Percentiles rank a stretch among this genome's conserved stretches.
phyloP scores from a whole-genome alignment of 1,140 invertebrate species.

The Wasmannia auropunctata region DNA sequence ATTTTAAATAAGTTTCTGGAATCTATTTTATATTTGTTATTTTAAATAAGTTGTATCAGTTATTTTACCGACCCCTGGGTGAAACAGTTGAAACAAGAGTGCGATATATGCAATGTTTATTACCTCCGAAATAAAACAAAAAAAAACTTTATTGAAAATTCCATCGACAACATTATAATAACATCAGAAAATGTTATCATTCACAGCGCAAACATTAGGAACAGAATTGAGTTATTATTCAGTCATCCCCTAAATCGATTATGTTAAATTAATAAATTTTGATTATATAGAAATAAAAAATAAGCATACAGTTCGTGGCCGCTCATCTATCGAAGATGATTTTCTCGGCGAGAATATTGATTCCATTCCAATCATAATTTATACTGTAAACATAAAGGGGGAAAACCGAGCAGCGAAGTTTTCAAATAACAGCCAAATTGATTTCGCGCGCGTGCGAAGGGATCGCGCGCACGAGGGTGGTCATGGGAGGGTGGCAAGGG shows the following conservation, averaged over 20 bases:
- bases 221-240: neutral
- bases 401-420: conserved; percentile 25
- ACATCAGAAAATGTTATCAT: neutral
- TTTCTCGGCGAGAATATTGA: neutral
- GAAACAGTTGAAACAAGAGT: too few species aligned
- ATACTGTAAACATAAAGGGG: conserved; percentile 31
- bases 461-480: conserved; percentile 38
- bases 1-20: too few species aligned
- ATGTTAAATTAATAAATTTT: neutral
- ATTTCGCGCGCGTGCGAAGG: conserved; percentile 49
- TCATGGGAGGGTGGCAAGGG: conserved; percentile 8
- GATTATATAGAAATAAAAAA: neutral
- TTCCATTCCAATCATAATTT: conserved; percentile 18
- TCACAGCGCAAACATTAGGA: neutral
- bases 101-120: neutral
- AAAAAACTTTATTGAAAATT: neutral
- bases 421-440: conserved; percentile 54
- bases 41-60: too few species aligned
- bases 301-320: neutral
- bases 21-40: too few species aligned
- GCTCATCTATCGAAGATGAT: neutral
- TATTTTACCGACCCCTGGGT: too few species aligned
- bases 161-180: neutral
- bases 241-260: neutral
- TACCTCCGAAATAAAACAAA: neutral